phyloP scores from a whole-genome alignment of 2,888 invertebrate genomes.

The Platypus cylindrus region DNA sequence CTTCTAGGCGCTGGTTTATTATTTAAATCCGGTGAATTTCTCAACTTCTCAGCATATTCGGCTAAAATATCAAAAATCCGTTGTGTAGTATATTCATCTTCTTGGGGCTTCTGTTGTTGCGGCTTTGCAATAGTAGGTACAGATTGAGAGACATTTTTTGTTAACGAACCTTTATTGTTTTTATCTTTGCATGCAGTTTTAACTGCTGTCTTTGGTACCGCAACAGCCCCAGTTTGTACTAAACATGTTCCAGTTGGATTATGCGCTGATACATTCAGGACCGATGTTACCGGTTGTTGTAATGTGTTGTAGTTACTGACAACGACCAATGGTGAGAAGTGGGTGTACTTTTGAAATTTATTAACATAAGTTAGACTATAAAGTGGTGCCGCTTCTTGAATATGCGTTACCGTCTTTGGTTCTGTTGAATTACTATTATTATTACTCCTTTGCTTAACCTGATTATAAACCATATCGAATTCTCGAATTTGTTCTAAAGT shows the following conservation, averaged over 20 bases:
- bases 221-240: slow-evolving; percentile 40
- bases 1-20: slow-evolving; percentile 70
- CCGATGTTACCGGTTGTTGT: slow-evolving; percentile 37
- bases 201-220: slow-evolving; percentile 25
- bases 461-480: slow-evolving; percentile 69
- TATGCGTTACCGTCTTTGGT: slow-evolving; percentile 17
- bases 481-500: slow-evolving; percentile 66
- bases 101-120: slow-evolving; percentile 60
- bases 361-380: slow-evolving; percentile 42
- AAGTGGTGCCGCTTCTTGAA: slow-evolving; percentile 27
- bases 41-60: slow-evolving; percentile 66
- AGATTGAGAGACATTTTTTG: slow-evolving; percentile 45
- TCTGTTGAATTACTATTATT: slow-evolving; percentile 41
- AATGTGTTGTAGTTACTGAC: slow-evolving; percentile 42
- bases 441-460: slow-evolving; percentile 66
- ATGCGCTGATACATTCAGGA: slow-evolving; percentile 43
- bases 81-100: slow-evolving; percentile 71
- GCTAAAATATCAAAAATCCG: slow-evolving; percentile 67
- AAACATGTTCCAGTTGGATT: slow-evolving; percentile 27
- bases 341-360: slow-evolving; percentile 36
- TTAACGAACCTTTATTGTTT: slow-evolving; percentile 44
- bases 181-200: slow-evolving; percentile 37
- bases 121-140: slow-evolving; percentile 53
- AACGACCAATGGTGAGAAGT: slow-evolving; percentile 41
- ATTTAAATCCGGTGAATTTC: slow-evolving; percentile 66